Evolutionary conservation across 1,140 invertebrate species (phyloP), one percentile per base, ranked within the genome.

Genomic region (Spodoptera frugiperda): DNA sequence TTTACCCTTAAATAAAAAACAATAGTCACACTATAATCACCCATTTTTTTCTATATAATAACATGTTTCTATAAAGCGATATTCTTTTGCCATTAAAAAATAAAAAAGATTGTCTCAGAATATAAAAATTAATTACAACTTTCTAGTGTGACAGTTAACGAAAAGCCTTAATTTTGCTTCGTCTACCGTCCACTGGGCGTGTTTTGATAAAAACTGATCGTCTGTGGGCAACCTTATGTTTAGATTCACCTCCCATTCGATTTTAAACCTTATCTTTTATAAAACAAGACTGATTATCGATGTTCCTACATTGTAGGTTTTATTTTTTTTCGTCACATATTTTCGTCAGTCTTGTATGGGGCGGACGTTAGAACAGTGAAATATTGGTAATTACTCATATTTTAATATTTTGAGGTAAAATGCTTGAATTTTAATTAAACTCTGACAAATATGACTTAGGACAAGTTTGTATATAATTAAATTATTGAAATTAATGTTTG

Each of bases 91-190:
- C 14, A 39, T 39, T 4, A 59, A n/a, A 53, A 48, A 67, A 51
- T 3, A 19, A 61, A 48, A 57, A 57, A 59, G 71, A 59, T 59
- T 59, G 71, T 73, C 71, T 73, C 44, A 30, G 44, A 59, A 25
- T 25, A 25, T 25, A 73, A 73, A 73, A 73, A 61, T 73, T 59
- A 73, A 88, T 88, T 84, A 84, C 68, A 74, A 82, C 81, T 88
- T 87, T 84, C 82, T 81, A 77, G 73, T 81, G 81, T 84, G 87
- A 89, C 87, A 89, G 86, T 80, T 84, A 87, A 84, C 76, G 83
- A 51, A 82, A 89, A 79, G 82, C 81, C 59, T 80, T 86, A 87
- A 88, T 89, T 87, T 86, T 79, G 67, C 61, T 79, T 80, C 54
- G 39, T 59, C 21, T 75, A 73, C 77, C 80, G 80, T 82, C 85